A percentile compares a stretch with the other conserved stretches of the same genome.
Conservation (phyloP, 1,140 invertebrate species). For the Odontomachus brunneus region DNA sequence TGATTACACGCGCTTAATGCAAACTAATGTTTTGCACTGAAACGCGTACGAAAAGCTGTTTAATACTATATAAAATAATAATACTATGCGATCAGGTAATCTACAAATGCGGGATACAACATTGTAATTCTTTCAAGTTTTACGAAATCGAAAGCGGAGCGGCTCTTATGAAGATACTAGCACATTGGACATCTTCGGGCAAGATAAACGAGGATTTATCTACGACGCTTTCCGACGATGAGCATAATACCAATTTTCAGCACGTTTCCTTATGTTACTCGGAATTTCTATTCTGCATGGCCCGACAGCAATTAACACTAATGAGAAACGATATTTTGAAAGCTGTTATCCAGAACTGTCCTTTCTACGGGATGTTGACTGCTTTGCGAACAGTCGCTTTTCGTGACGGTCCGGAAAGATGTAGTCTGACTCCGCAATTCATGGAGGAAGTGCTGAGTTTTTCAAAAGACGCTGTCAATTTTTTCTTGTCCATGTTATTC, state of each 20-base stretch:
- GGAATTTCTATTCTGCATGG: slow-evolving; percentile 74
- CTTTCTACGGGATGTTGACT: slow-evolving; percentile 81
- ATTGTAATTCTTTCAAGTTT: slow-evolving; percentile 86
- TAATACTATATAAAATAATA: no score
- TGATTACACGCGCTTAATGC: neutral
- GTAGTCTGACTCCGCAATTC: slow-evolving; percentile 60
- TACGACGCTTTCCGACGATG: slow-evolving; percentile 9
- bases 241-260: neutral
- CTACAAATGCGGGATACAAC: slow-evolving; percentile 77
- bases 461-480: slow-evolving; percentile 78
- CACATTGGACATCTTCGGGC: slow-evolving; percentile 69
- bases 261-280: slow-evolving; percentile 38
- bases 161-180: slow-evolving; percentile 81
- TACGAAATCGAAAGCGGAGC: slow-evolving; percentile 86
- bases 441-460: slow-evolving; percentile 76
- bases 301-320: slow-evolving; percentile 74
- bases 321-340: slow-evolving; percentile 82
- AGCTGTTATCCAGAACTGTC: slow-evolving; percentile 77
- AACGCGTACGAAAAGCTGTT: neutral
- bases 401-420: slow-evolving; percentile 60
- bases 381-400: slow-evolving; percentile 76
- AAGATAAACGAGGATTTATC: neutral
- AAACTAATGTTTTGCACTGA: neutral
- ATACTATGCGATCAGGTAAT: slow-evolving; percentile 66
- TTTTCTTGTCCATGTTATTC: slow-evolving; percentile 81